phyloP scores from a whole-genome alignment of 2,113 vertebrate genomes.

The Misgurnus mizolepis region DNA sequence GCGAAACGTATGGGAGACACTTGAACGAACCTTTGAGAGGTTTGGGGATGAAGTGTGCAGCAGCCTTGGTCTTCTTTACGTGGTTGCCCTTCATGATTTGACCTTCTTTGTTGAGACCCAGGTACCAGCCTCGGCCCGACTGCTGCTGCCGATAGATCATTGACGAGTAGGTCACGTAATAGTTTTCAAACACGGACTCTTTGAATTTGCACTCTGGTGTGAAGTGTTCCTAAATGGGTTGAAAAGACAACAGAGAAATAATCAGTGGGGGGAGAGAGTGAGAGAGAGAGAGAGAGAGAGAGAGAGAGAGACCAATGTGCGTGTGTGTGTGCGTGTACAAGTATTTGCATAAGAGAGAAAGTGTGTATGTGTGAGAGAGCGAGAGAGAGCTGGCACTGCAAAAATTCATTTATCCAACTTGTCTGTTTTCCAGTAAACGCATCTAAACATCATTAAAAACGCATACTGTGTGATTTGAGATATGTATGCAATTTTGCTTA shows the following conservation, averaged over 20 bases:
- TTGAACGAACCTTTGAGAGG: conserved; percentile 89
- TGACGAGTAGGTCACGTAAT: conserved; percentile 98
- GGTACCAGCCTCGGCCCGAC: conserved; percentile 95
- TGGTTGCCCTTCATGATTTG: conserved; percentile 99
- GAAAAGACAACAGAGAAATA: background rate
- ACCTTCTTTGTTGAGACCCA: conserved; percentile 98
- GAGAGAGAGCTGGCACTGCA: too few species aligned
- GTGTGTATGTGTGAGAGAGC: background rate
- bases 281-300: conserved; percentile 5
- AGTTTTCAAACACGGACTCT: conserved; percentile 99
- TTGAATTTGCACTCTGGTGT: conserved; percentile 99
- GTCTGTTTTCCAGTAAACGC: too few species aligned
- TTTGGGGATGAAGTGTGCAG: conserved; percentile 98
- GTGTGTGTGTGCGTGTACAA: conserved; percentile 9
- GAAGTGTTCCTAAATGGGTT: conserved; percentile 86
- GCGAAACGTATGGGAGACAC: background rate
- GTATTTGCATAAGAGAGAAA: conserved; percentile 5
- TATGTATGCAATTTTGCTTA: too few species aligned
- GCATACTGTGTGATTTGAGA: too few species aligned
- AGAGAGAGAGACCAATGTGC: conserved; percentile 10
- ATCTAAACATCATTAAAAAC: too few species aligned
- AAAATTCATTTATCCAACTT: too few species aligned
- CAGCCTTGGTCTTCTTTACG: conserved; percentile 97
- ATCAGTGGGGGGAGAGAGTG: background rate
- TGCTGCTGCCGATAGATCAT: conserved; percentile 98